Percentiles rank a stretch among this genome's conserved stretches.
Conservation (phyloP, 2,113 vertebrate genomes). For the Sakesphorus luctuosus region DNA sequence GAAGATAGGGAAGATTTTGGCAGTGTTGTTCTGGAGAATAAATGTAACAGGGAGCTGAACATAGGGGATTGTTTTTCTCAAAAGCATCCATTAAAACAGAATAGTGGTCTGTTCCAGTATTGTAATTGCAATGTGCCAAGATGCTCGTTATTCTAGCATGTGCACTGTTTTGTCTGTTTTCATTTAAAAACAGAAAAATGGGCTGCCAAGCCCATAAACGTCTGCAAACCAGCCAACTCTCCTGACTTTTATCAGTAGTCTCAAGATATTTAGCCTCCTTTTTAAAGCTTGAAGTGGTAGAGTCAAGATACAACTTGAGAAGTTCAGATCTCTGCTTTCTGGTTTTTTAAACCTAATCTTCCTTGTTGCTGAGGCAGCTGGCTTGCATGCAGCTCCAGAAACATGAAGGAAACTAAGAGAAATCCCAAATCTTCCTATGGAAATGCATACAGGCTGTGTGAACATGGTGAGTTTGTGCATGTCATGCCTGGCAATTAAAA, state of each 20-base stretch:
- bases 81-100: constrained; percentile 50
- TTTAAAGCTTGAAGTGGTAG: constrained; percentile 3
- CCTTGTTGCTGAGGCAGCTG: constrained; percentile 12
- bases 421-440: not conserved
- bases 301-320: not conserved
- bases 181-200: constrained; percentile 51
- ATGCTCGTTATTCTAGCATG: constrained; percentile 47
- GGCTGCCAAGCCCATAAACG: constrained; percentile 43
- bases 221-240: constrained; percentile 36
- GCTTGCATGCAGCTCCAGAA: not conserved
- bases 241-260: constrained; percentile 42
- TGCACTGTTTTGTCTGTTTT: constrained; percentile 51
- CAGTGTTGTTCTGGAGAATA: constrained; percentile 21
- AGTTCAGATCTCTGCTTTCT: not conserved
- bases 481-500: not conserved
- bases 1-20: constrained; percentile 50
- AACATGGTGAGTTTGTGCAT: not conserved
- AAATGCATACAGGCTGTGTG: not conserved
- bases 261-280: constrained; percentile 8
- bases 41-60: constrained; percentile 54
- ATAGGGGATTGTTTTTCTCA: constrained; percentile 47
- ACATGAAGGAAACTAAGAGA: not conserved
- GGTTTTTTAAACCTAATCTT: constrained; percentile 1
- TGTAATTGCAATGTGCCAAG: constrained; percentile 58
- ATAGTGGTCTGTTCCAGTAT: constrained; percentile 40